Evolutionary conservation across 53 echinoderm and acorn worm species (phyloP), one percentile per base, ranked within the genome.

Genomic region (Patiria pectinifera): DNA sequence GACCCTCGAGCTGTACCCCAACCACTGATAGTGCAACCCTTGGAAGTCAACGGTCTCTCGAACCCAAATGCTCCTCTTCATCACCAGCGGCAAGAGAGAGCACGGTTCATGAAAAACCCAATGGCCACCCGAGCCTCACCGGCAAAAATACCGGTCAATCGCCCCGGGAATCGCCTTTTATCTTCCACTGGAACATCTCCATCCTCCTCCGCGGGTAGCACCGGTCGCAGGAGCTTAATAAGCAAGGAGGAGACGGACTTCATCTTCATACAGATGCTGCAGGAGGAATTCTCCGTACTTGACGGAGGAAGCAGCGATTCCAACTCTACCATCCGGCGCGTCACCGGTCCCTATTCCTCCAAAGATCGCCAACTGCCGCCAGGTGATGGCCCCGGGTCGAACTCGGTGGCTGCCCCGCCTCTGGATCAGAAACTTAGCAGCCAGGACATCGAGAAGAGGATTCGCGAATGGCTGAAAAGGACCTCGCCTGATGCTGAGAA

Each of bases 391-490:
- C 77, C 86, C 19, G 83, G 45, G 1, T 49, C 49, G n/a, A 24
- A 43, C 53, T 21, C 82, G 3, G 75, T 59, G 2, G 82, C 70
- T 8, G 92, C 82, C 22, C 93, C 87, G 22, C 98, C 98, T 3
- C 93, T 95, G 15, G 94, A 96, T 80, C 96, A 97, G 84, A 96
- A 93, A 79, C 92, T 98, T 35, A 80, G 94, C 24, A 94, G 96
- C 58, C 96, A 97, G 84, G 99, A 99, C 91, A 97, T 99, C 59
- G 95, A 99, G 84, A 94, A 91, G 66, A 91, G 99, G 81, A 97
- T 99, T 22, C 96, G 94, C 2, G 96, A 99, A 77, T 99, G 99
- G 99, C 59, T 99, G 74, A 88, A 49, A 80, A 46, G 80, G 23
- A 90, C 63, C 6, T 90, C 90, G 11, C 90, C 90, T 10, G 90